Conservation (phyloP, 1,140 invertebrate genomes). For the Camponotus pennsylvanicus region DNA sequence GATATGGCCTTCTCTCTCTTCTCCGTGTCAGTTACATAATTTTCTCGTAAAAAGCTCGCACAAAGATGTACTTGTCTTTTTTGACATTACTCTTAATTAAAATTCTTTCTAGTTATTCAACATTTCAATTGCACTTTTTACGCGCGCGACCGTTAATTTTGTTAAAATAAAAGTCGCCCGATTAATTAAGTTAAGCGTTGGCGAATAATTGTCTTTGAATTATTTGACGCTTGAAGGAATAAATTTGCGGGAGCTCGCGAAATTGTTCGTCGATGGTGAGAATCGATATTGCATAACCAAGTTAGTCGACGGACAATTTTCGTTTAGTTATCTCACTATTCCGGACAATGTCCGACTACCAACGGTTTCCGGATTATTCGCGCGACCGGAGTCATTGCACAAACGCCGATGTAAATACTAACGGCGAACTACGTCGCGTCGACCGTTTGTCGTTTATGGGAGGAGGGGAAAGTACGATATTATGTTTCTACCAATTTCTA, state of each 20-base stretch:
- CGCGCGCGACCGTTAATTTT: neutral
- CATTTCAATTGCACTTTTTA: neutral
- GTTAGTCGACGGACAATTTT: constrained; percentile 6
- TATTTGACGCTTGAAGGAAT: neutral
- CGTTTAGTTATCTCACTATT: constrained; percentile 22
- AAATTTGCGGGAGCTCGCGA: neutral
- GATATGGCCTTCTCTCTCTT: too few species aligned
- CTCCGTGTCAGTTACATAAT: neutral
- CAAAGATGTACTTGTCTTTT: neutral
- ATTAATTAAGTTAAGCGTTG: neutral
- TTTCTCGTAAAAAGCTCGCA: neutral
- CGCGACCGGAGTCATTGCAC: constrained; percentile 7
- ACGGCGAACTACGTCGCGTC: constrained; percentile 33
- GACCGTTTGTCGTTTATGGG: constrained; percentile 11
- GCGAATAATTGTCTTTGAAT: neutral
- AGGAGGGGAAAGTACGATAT: constrained; percentile 7
- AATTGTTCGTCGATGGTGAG: constrained; percentile 11
- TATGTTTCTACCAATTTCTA: constrained; percentile 9
- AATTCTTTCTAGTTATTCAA: neutral
- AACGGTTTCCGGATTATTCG: constrained; percentile 47
- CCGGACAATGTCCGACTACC: constrained; percentile 7
- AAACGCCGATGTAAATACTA: constrained; percentile 56
- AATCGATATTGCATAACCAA: constrained; percentile 7
- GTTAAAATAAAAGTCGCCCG: neutral
- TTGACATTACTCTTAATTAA: neutral